Evolutionary conservation across 2,797 vertebrate genomes (phyloP).

Genomic region (Somateria mollissima): DNA sequence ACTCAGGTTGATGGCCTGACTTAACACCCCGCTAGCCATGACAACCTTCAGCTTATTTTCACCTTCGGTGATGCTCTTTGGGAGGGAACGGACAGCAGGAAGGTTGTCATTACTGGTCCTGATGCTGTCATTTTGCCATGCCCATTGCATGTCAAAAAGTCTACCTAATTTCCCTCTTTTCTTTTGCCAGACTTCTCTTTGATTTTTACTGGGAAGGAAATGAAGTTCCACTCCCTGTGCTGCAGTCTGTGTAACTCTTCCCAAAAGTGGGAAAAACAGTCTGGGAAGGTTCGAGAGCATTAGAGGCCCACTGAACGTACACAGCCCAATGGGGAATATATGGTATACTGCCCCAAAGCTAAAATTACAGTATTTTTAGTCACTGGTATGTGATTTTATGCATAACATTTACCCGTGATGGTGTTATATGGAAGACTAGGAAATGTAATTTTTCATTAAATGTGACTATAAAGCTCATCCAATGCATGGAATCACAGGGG

Average conservation of each 20-base stretch:
- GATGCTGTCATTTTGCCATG: neutral
- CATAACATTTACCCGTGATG: neutral
- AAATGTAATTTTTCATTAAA: neutral
- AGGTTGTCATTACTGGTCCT: neutral
- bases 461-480: neutral
- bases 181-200: neutral
- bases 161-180: neutral
- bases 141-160: neutral
- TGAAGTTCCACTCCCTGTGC: neutral
- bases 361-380: neutral
- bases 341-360: neutral
- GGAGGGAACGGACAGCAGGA: neutral
- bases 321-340: neutral
- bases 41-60: conserved; percentile 1
- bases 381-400: neutral
- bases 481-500: neutral
- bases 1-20: neutral
- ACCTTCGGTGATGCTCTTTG: neutral
- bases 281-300: neutral
- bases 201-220: neutral
- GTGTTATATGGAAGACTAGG: accelerated
- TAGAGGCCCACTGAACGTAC: neutral
- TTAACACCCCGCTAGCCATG: neutral
- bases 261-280: neutral
- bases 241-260: neutral